Conservation (phyloP, 2,888 invertebrate genomes). For the Hermodice carunculata region DNA sequence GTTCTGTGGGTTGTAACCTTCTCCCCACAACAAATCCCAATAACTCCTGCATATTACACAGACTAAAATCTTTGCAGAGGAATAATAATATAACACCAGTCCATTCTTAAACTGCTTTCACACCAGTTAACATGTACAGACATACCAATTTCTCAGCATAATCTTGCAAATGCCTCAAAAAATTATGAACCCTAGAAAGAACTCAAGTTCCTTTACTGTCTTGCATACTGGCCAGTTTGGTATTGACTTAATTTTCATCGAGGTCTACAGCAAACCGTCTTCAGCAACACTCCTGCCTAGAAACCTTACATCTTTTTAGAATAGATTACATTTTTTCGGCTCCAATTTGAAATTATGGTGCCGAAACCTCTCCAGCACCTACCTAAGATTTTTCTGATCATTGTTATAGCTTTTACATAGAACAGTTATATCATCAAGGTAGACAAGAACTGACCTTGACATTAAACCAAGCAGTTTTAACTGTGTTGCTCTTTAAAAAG, state of each 20-base stretch:
- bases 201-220: too few relatives aligned
- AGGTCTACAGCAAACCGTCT: background rate
- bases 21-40: too few relatives aligned
- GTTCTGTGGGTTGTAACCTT: too few relatives aligned
- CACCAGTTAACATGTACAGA: too few relatives aligned
- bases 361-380: background rate
- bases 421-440: conserved; percentile 5
- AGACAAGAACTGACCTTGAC: background rate
- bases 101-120: too few relatives aligned
- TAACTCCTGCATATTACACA: too few relatives aligned
- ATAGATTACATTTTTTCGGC: conserved; percentile 4
- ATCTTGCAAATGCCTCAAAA: too few relatives aligned
- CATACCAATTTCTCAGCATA: too few relatives aligned
- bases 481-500: background rate
- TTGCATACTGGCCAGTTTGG: background rate
- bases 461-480: background rate
- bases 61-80: too few relatives aligned
- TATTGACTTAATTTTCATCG: background rate
- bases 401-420: background rate
- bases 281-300: background rate
- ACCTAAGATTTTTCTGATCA: background rate
- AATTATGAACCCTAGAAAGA: too few relatives aligned
- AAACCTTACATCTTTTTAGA: background rate
- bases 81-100: too few relatives aligned
- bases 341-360: background rate